A percentile compares a stretch with the other conserved stretches of the same genome.
phyloP scores from a whole-genome alignment of 2,888 invertebrate species.

The Watsonalla binaria region DNA sequence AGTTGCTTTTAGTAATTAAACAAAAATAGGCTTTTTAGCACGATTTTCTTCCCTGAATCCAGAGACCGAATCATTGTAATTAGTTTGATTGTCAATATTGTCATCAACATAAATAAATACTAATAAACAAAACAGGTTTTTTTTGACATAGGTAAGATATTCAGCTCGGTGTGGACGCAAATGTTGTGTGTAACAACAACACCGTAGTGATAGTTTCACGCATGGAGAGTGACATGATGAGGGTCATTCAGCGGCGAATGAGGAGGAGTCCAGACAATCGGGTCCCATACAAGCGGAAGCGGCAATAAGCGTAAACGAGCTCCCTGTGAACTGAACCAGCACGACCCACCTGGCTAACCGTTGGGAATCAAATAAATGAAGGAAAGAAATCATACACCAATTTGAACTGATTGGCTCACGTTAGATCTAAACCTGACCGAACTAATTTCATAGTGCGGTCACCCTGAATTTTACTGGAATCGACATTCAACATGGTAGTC shows the following conservation, averaged over 20 bases:
- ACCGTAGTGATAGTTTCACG: slow-evolving; percentile 12
- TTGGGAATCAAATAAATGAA: slow-evolving; percentile 31
- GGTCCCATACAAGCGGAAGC: slow-evolving; percentile 44
- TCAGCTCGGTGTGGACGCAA: neutral
- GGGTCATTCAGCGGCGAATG: slow-evolving; percentile 35
- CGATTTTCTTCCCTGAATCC: too few relatives aligned
- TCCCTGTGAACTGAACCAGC: slow-evolving; percentile 47
- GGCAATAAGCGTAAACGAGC: slow-evolving; percentile 46
- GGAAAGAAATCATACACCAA: slow-evolving; percentile 18
- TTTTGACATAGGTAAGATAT: neutral
- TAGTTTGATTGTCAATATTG: too few relatives aligned
- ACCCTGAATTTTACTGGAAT: neutral
- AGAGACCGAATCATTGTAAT: too few relatives aligned
- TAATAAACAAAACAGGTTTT: too few relatives aligned
- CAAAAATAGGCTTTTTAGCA: too few relatives aligned
- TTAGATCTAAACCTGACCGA: neutral
- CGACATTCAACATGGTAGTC: neutral
- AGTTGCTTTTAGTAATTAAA: too few relatives aligned
- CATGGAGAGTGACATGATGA: slow-evolving; percentile 15
- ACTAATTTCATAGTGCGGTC: neutral
- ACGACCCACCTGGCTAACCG: slow-evolving; percentile 40
- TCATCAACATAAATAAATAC: too few relatives aligned
- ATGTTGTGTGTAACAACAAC: slow-evolving; percentile 1
- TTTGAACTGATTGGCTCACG: slow-evolving; percentile 11
- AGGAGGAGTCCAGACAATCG: slow-evolving; percentile 32